phyloP scores from a whole-genome alignment of 1,140 invertebrate species.

The Calycopis cecrops region DNA sequence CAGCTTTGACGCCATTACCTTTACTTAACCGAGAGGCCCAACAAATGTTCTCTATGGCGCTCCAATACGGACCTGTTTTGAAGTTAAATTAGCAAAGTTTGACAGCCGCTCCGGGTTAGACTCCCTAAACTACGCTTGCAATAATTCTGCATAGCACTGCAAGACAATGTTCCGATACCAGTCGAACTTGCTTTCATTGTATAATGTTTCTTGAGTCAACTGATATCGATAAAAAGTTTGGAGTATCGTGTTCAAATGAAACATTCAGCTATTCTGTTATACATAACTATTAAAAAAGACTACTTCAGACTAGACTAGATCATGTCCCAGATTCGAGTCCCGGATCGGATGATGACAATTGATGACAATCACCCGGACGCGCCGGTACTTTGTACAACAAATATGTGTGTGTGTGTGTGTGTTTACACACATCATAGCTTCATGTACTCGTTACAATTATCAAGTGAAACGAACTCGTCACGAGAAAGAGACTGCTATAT shows the following conservation, averaged over 20 bases:
- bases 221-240: constrained; percentile 4
- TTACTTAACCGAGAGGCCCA: constrained; percentile 44
- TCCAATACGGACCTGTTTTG: constrained; percentile 64
- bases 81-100: constrained; percentile 74
- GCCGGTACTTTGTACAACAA: too few species aligned
- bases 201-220: not conserved
- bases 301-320: too few species aligned
- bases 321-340: too few species aligned
- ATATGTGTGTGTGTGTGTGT: too few species aligned
- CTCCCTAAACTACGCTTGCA: constrained; percentile 57
- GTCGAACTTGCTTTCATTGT: constrained; percentile 12
- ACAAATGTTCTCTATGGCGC: constrained; percentile 55
- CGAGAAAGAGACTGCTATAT: too few species aligned
- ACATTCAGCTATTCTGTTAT: not conserved
- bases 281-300: too few species aligned
- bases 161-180: constrained; percentile 48
- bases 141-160: constrained; percentile 59
- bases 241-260: not conserved
- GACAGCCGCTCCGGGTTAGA: constrained; percentile 58
- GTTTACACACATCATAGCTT: too few species aligned
- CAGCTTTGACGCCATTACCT: constrained; percentile 37
- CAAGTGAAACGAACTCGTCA: too few species aligned
- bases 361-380: too few species aligned
- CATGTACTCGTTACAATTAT: too few species aligned
- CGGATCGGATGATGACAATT: too few species aligned